Evolutionary conservation across 2,888 invertebrate genomes (phyloP).

Genomic region (Zaprionus obscuricornis): DNA sequence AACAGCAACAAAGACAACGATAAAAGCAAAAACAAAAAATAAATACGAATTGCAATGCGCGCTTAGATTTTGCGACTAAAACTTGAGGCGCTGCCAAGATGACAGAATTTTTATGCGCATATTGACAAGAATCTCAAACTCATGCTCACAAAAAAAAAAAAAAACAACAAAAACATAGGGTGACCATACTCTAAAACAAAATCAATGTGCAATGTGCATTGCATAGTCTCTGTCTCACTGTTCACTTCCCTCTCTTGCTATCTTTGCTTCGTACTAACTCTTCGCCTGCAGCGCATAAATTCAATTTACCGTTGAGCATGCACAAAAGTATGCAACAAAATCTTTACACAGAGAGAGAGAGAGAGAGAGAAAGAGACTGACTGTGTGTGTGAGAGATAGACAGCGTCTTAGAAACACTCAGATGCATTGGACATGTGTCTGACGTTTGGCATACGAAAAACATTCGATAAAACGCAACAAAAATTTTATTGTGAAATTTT

Average conservation of each 20-base stretch:
- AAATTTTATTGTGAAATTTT: slow-evolving; percentile 66
- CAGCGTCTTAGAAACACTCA: not conserved
- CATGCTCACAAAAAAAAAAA: too few species aligned
- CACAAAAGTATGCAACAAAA: slow-evolving; percentile 74
- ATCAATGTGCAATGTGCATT: slow-evolving; percentile 45
- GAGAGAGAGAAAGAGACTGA: not conserved
- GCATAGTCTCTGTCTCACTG: slow-evolving; percentile 8
- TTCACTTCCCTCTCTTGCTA: not conserved
- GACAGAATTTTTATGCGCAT: slow-evolving; percentile 60
- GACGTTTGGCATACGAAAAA: slow-evolving; percentile 68
- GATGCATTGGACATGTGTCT: slow-evolving; percentile 57
- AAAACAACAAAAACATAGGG: too few species aligned
- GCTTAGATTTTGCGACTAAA: slow-evolving; percentile 37
- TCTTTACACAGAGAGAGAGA: slow-evolving; percentile 21
- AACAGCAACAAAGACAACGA: too few species aligned
- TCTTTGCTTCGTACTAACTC: not conserved
- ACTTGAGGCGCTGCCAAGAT: slow-evolving; percentile 59
- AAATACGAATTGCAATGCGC: slow-evolving; percentile 31
- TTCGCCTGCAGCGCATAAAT: slow-evolving; percentile 68
- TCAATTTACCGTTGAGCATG: slow-evolving; percentile 68
- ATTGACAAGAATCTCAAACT: slow-evolving; percentile 21
- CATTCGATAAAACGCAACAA: slow-evolving; percentile 69
- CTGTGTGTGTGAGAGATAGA: not conserved
- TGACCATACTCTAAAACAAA: slow-evolving; percentile 38
- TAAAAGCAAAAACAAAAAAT: too few species aligned